Base-by-base conservation (phyloP, 2,113 vertebrate genomes). In the Cromileptes altivelis region DNA sequence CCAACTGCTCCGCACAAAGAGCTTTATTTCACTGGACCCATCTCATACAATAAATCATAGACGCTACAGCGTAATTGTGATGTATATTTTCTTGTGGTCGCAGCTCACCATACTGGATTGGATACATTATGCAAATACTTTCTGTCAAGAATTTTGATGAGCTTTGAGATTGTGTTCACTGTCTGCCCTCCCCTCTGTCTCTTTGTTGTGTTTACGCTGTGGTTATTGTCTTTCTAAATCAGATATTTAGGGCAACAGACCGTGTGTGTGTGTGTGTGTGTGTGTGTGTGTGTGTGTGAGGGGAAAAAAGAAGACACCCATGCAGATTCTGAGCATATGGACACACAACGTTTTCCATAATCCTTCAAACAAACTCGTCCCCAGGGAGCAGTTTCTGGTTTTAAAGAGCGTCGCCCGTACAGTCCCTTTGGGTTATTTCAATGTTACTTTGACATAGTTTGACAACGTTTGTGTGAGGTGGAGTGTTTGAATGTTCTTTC, bases 1-100 rank as follows among this genome's bases (percentile, higher is more conserved):
- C 90, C 83, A 90, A 86, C 72, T 87, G 75, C 80, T 87, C 78
- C 49, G 82, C 84, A 92, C 89, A 94, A 85, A 90, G 72, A 84
- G 79, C 86, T 74, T 85, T 67, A 70, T 88, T 90, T 85, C 71
- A 64, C 76, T 75, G 73, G 64, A 84, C 61, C 72, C 74, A 82
- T 85, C 79, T 70, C 62, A 45, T 72, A 64, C 81, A 84, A 93
- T 91, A 88, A 93, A 92, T 88, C 87, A 85, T n/a, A 40, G 55
- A 47, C 33, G 76, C 72, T 79, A 58, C 82, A 76, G 71, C n/a
- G 17, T 87, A 85, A 91, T 91, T 75, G 63, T 65, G 78, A 88
- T 89, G 88, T 92, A 85, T 90, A 81, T 90, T 87, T 77, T 83
- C 75, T 62, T 78, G 88, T 58, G 89, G 91, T 78, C 69, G 21